Conservation (phyloP, 2,797 vertebrate genomes). For the Diplodus sargus region DNA sequence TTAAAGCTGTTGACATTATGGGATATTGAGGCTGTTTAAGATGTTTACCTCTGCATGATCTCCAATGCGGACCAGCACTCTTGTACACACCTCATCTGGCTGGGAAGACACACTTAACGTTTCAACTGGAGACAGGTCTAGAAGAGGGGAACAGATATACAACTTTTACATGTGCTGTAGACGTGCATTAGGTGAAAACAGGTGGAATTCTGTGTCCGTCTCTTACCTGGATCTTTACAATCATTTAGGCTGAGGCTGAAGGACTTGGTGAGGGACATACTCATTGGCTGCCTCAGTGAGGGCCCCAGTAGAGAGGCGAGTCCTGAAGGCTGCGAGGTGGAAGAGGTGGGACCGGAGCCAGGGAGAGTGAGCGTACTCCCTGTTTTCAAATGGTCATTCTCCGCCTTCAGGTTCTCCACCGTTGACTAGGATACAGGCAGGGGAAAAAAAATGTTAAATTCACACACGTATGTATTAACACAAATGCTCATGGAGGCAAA, state of each 20-base stretch:
- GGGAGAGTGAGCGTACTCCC: constrained; percentile 80
- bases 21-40: neutral
- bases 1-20: neutral
- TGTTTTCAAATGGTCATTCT: constrained; percentile 95
- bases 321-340: constrained; percentile 80
- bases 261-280: constrained; percentile 90
- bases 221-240: constrained; percentile 88
- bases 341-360: constrained; percentile 76
- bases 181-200: neutral
- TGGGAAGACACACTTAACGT: constrained; percentile 82
- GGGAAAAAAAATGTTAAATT: neutral
- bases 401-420: constrained; percentile 94
- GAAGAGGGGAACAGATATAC: neutral
- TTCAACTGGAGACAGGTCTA: constrained; percentile 89
- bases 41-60: constrained; percentile 90
- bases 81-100: constrained; percentile 85
- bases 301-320: constrained; percentile 85
- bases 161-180: neutral
- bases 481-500: neutral
- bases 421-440: constrained; percentile 84
- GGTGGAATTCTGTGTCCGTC: neutral
- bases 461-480: neutral
- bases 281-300: constrained; percentile 89
- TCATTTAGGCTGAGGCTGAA: constrained; percentile 89
- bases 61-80: constrained; percentile 88